These are phyloP conservation scores for Cosmopolites sordidus DNA, from an alignment of 2,888 invertebrate species.

Conservation along the genomic window DNA sequence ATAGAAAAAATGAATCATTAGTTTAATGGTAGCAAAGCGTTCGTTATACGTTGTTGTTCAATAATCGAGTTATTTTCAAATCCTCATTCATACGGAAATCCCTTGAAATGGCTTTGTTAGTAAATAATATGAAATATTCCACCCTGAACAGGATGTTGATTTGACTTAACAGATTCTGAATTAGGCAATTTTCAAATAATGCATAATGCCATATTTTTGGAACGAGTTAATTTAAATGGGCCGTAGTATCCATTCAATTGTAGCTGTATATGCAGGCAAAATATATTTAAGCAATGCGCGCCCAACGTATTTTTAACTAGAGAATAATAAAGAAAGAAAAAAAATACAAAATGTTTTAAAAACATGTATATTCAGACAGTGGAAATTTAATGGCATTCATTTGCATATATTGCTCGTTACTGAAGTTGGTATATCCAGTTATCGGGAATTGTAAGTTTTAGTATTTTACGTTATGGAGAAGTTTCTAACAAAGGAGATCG, in stretches of 20 bases:
- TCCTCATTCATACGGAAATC: not conserved
- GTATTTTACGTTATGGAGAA: conserved; percentile 21
- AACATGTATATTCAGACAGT: conserved; percentile 44
- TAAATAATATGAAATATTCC: not conserved
- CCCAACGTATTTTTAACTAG: too few relatives aligned
- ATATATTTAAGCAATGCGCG: too few relatives aligned
- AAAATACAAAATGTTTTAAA: conserved; percentile 34
- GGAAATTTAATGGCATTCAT: conserved; percentile 44
- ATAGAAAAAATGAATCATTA: too few relatives aligned
- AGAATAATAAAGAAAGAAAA: conserved; percentile 5
- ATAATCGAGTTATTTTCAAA: not conserved
- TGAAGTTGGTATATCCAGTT: conserved; percentile 40
- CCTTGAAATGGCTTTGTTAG: not conserved
- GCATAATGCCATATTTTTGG: not conserved
- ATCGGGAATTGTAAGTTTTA: conserved; percentile 36
- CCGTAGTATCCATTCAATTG: too few relatives aligned
- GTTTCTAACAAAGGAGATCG: conserved; percentile 12
- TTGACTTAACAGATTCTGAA: not conserved
- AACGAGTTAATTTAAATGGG: not conserved
- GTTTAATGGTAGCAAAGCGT: not conserved
- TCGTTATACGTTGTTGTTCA: not conserved
- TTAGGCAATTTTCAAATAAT: not conserved
- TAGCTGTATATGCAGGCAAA: too few relatives aligned
- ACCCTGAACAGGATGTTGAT: not conserved
- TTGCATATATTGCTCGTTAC: conserved; percentile 48